Evolutionary conservation across 1,140 invertebrate species (phyloP), one percentile per base, ranked within the genome.

Genomic region (Lordiphosa collinella): DNA sequence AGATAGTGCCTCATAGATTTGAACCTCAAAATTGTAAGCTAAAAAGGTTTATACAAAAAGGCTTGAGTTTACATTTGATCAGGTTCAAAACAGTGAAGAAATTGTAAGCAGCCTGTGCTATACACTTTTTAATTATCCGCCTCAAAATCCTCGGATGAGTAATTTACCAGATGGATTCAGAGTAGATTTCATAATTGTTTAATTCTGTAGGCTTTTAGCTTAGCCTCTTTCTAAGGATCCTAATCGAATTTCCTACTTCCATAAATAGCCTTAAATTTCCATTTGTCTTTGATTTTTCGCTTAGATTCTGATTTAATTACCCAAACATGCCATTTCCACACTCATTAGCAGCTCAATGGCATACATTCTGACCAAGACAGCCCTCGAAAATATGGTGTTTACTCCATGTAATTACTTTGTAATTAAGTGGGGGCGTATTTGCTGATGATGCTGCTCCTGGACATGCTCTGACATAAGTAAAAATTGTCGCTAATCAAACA

Each of bases 401-500:
- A 50, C 67, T 51, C 14, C 44, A 35, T 56, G 63, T 84, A 84
- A 82, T 82, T 82, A 82, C 62, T 68, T 72, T 64, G 72, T 75
- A 82, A 82, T 82, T 84, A 84, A 72, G 49, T 35, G 25, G 44
- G 43, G 8, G 52, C 43, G 31, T 32, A 37, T 37, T 43, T 32
- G 36, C 29, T 37, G 16, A 12, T 36, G 11, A 11, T 38, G 36
- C 41, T 43, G 36, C 35, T 35, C 14, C 25, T 64, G 62, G 50
- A 62, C 48, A 29, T 29, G 25, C 25, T 29, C 25, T 29, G 25
- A 61, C 34, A 60, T 50, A 62, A 58, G 62, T 37, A 72, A 55
- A 70, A 76, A 84, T 84, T 66, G 72, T 57, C 44, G 59, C 55
- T 63, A 70, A 72, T 68, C 67, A 59, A 71, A 72, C 63, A 61